phyloP scores from a whole-genome alignment of 2,113 vertebrate genomes.

The Furnarius figulus region DNA sequence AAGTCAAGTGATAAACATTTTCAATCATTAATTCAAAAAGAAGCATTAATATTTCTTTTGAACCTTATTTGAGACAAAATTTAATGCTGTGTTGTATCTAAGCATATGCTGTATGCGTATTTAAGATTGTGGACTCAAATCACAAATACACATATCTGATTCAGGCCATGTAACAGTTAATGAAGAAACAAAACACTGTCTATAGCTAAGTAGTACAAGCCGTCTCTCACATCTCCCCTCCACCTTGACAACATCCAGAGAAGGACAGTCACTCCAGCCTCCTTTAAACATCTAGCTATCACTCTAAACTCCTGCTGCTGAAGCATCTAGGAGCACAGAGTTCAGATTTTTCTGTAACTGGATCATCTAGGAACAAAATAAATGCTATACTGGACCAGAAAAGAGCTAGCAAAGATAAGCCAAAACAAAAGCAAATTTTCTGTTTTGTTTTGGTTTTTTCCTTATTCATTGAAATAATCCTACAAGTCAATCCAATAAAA shows the following conservation, averaged over 20 bases:
- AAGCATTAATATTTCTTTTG: background rate
- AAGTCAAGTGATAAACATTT: background rate
- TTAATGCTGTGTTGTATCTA: background rate
- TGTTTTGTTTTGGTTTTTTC: background rate
- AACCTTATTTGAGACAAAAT: background rate
- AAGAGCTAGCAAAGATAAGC: background rate
- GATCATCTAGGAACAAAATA: background rate
- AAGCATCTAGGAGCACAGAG: background rate
- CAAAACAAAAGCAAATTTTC: background rate
- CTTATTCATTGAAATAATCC: background rate
- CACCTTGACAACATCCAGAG: background rate
- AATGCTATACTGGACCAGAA: background rate
- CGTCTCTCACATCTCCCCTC: background rate
- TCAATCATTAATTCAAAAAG: background rate
- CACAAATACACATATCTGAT: background rate
- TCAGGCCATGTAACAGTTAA: background rate
- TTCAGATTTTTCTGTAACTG: background rate
- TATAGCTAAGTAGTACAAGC: background rate
- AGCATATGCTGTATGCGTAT: background rate
- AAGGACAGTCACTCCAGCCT: background rate
- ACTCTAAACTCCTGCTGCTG: background rate
- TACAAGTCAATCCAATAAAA: background rate
- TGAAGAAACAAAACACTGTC: background rate
- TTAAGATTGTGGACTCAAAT: background rate
- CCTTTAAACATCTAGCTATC: background rate